phyloP scores from a whole-genome alignment of 2,888 invertebrate genomes.

The Eupsilia transversa region DNA sequence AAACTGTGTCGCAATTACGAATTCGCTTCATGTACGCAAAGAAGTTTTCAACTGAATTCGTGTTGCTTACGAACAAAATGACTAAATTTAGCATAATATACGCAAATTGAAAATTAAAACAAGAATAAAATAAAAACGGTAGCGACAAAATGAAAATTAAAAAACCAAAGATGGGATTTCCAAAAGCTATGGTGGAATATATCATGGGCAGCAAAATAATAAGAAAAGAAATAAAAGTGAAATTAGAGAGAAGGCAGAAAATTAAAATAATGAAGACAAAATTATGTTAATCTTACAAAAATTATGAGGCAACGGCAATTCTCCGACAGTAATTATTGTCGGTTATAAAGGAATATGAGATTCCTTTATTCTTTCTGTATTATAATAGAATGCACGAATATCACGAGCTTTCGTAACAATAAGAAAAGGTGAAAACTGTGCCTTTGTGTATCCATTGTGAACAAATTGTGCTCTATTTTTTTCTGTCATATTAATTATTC shows the following conservation, averaged over 20 bases:
- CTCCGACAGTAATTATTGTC: conserved; percentile 26
- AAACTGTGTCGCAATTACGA: conserved; percentile 31
- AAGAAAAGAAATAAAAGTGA: conserved; percentile 22
- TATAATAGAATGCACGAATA: not conserved
- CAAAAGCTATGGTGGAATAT: not conserved
- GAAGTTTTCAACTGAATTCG: conserved; percentile 11
- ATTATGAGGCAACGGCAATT: conserved; percentile 27
- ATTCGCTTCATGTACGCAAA: conserved; percentile 30
- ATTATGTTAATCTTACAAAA: conserved; percentile 40
- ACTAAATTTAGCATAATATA: conserved; percentile 2
- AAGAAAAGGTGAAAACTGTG: not conserved
- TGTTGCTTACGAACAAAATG: conserved; percentile 11
- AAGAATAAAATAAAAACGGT: not conserved
- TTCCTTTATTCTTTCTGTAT: conserved; percentile 25
- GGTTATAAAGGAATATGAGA: conserved; percentile 20
- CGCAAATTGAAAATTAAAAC: conserved; percentile 1
- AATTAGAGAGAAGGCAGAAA: conserved; percentile 1
- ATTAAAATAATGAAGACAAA: conserved; percentile 20
- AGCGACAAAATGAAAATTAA: not conserved
- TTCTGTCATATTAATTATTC: not conserved
- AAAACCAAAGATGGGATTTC: not conserved
- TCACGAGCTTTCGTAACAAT: not conserved
- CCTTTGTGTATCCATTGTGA: not conserved
- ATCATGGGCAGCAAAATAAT: not conserved
- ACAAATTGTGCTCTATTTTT: not conserved